phyloP scores from a whole-genome alignment of 2,797 vertebrate genomes.

The Enteromius afrohamiltoni region DNA sequence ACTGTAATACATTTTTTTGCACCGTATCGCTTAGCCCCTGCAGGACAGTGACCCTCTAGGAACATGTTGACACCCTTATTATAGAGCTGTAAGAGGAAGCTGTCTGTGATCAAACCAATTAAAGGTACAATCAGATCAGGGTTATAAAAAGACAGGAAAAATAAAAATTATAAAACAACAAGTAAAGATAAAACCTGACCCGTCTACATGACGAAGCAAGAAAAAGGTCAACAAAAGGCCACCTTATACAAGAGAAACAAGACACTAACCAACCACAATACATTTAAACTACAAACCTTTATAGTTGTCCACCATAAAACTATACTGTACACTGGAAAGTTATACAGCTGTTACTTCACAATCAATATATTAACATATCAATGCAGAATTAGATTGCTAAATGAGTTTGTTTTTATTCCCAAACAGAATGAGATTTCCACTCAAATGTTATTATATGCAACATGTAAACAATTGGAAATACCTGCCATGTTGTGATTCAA shows the following conservation, averaged over 20 bases:
- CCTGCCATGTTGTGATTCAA: background rate
- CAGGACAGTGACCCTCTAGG: background rate
- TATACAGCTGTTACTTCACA: background rate
- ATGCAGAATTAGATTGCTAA: background rate
- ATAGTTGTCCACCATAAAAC: background rate
- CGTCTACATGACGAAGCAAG: background rate
- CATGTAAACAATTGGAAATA: background rate
- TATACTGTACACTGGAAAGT: background rate
- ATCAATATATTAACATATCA: background rate
- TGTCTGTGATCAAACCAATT: background rate
- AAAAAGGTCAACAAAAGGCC: background rate
- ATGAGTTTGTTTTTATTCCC: background rate
- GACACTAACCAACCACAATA: background rate
- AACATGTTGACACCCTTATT: background rate
- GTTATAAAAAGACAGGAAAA: background rate
- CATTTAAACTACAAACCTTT: background rate
- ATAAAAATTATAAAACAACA: background rate
- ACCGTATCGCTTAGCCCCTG: background rate
- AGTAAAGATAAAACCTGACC: background rate
- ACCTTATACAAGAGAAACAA: background rate
- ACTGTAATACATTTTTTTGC: background rate
- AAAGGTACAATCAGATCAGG: background rate
- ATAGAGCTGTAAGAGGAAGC: background rate
- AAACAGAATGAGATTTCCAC: background rate
- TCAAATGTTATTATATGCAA: background rate